Evolutionary conservation across 2,888 invertebrate species (phyloP).

Genomic region (Minunthozetes semirufus): DNA sequence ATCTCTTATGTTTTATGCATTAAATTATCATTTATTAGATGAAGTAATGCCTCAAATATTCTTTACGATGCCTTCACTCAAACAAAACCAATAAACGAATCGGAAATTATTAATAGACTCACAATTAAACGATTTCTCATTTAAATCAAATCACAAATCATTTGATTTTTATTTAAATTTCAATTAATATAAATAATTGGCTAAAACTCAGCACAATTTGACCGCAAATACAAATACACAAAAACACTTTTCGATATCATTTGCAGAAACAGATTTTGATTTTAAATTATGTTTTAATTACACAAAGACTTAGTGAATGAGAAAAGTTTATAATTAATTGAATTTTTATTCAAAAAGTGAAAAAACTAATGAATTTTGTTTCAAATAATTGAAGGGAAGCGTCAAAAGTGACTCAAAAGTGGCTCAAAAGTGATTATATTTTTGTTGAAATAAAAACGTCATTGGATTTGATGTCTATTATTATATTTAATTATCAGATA

Average conservation of each 20-base stretch:
- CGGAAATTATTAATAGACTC: neutral
- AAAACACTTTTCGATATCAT: neutral
- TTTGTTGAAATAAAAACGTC: neutral
- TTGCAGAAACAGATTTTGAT: neutral
- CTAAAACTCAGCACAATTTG: too few species aligned
- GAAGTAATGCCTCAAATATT: neutral
- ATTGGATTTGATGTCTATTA: neutral
- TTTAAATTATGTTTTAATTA: neutral
- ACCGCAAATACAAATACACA: too few species aligned
- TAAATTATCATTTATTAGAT: neutral
- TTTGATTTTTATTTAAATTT: too few species aligned
- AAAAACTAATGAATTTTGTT: too few species aligned
- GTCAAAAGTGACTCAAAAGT: neutral
- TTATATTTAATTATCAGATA: neutral
- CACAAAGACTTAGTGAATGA: neutral
- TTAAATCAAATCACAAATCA: too few species aligned
- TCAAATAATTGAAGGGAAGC: too few species aligned
- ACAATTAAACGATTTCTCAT: neutral
- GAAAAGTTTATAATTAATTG: neutral
- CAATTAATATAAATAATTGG: too few species aligned
- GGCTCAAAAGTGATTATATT: neutral
- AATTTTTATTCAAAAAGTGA: neutral
- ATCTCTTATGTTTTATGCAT: neutral
- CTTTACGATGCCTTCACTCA: neutral
- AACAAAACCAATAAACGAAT: conserved; percentile 3